These are phyloP conservation scores for Eupeodes latifasciatus DNA, from an alignment of 2,888 invertebrate genomes.

Conservation along the genomic window DNA sequence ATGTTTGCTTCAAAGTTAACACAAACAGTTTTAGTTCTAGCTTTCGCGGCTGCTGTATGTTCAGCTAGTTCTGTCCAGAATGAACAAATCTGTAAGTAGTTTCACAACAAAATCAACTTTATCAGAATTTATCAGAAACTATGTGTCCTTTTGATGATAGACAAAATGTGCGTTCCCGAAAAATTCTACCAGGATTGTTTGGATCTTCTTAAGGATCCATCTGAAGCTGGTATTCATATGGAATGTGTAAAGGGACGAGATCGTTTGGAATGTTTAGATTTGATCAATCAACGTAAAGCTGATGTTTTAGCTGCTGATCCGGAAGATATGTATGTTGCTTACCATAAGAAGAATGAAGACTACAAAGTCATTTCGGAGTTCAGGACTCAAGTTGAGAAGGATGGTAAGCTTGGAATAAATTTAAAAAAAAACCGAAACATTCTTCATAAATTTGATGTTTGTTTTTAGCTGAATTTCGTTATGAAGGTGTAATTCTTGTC, in stretches of 20 bases:
- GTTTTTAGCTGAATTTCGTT: constrained; percentile 89
- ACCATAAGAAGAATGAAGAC: constrained; percentile 89
- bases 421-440: neutral
- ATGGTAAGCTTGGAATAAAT: constrained; percentile 85
- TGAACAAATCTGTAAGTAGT: constrained; percentile 68
- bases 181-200: constrained; percentile 87
- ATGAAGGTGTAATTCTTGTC: constrained; percentile 92
- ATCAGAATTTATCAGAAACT: neutral
- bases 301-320: constrained; percentile 94
- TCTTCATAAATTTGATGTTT: neutral
- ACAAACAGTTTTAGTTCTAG: constrained; percentile 53
- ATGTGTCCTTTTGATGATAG: constrained; percentile 82
- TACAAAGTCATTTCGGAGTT: constrained; percentile 91
- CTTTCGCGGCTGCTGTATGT: constrained; percentile 57
- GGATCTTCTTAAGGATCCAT: constrained; percentile 84
- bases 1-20: constrained; percentile 62
- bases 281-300: constrained; percentile 90
- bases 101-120: too few relatives aligned
- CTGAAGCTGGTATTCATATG: constrained; percentile 85
- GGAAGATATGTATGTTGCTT: constrained; percentile 94
- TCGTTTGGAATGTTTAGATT: constrained; percentile 88
- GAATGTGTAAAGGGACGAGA: constrained; percentile 90
- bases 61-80: constrained; percentile 56
- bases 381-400: constrained; percentile 90
- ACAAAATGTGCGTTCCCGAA: constrained; percentile 91